These are phyloP conservation scores for Cyanocitta stelleri DNA, from an alignment of 2,113 vertebrate species.

Conservation along the genomic window DNA sequence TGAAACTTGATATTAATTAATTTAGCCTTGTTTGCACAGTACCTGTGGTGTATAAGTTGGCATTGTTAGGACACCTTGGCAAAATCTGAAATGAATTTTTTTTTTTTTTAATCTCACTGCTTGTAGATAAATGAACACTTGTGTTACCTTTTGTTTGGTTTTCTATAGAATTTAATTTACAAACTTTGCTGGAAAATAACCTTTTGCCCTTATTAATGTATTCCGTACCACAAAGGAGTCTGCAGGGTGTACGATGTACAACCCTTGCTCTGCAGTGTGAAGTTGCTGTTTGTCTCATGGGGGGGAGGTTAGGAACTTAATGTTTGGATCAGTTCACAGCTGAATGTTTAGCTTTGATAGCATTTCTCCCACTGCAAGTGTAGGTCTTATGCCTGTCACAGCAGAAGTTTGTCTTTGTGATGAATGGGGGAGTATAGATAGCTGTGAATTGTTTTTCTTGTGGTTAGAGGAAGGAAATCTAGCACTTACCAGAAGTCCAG, in stretches of 20 bases:
- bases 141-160: constrained; percentile 35
- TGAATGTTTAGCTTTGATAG: not conserved
- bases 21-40: not conserved
- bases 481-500: not conserved
- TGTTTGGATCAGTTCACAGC: not conserved
- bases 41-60: not conserved
- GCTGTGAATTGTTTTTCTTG: not conserved
- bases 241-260: not conserved
- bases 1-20: constrained; percentile 25
- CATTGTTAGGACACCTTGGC: not conserved
- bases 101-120: not conserved
- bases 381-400: not conserved
- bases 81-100: constrained; percentile 13
- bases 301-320: not conserved
- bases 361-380: not conserved
- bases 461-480: not conserved
- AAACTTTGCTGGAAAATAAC: constrained; percentile 37
- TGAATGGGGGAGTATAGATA: not conserved
- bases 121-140: not conserved
- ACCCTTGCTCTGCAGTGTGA: not conserved
- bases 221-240: constrained; percentile 16
- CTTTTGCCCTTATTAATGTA: constrained; percentile 37
- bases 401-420: not conserved
- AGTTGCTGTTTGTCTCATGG: not conserved
- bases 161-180: constrained; percentile 40